These are phyloP conservation scores for Papilio demoleus DNA, from an alignment of 2,888 invertebrate genomes.

Conservation along the genomic window DNA sequence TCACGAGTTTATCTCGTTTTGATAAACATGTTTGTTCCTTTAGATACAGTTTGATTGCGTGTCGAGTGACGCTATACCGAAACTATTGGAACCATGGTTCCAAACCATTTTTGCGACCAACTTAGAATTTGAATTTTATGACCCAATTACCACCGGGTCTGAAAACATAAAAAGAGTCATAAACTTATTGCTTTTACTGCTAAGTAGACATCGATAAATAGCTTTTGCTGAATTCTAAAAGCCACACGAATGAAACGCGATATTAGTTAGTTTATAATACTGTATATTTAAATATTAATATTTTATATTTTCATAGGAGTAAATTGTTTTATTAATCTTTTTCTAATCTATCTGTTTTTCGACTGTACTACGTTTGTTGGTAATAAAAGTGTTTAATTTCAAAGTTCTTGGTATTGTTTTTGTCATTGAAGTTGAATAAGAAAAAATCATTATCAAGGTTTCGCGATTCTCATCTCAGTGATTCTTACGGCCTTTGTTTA, in stretches of 20 bases:
- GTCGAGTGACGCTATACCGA: not conserved
- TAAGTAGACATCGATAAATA: not conserved
- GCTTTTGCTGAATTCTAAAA: not conserved
- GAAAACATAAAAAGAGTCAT: not conserved
- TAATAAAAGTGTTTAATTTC: not conserved
- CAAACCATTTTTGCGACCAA: not conserved
- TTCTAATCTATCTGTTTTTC: too few species aligned
- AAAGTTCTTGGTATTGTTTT: slow-evolving; percentile 1
- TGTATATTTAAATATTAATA: too few species aligned
- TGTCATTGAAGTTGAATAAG: not conserved
- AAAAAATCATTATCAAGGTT: slow-evolving; percentile 12
- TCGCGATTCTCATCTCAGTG: not conserved
- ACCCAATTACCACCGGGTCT: not conserved
- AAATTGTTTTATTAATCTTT: too few species aligned
- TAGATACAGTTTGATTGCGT: slow-evolving; percentile 11
- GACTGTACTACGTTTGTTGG: not conserved
- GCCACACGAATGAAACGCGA: too few species aligned
- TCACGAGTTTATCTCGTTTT: slow-evolving; percentile 28
- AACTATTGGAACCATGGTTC: not conserved
- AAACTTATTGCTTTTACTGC: not conserved
- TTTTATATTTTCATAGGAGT: too few species aligned
- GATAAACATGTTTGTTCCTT: slow-evolving; percentile 32
- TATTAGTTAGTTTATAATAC: too few species aligned
- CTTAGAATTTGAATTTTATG: not conserved
- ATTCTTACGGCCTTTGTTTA: slow-evolving; percentile 11